Conservation (phyloP, 2,113 vertebrate genomes). For the Macroglossus sobrinus region DNA sequence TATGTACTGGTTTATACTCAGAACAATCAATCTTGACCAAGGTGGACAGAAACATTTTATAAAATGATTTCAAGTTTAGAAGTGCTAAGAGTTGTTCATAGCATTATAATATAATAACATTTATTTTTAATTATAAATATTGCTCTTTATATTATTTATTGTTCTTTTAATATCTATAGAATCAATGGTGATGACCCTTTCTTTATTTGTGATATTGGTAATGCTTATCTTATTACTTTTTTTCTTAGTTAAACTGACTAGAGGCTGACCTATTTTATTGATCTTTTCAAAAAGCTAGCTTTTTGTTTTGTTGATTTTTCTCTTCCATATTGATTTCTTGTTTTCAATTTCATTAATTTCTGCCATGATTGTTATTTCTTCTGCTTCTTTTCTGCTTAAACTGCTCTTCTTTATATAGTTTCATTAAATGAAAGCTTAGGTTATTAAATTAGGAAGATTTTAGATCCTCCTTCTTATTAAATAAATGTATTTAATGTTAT, state of each 20-base stretch:
- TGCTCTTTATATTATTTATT: background rate
- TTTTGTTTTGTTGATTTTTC: background rate
- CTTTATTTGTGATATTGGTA: background rate
- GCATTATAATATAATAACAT: background rate
- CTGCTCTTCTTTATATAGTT: background rate
- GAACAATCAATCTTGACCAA: background rate
- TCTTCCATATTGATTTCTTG: background rate
- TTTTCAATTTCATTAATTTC: background rate
- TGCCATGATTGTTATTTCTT: background rate
- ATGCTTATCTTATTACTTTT: background rate
- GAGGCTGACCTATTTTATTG: background rate
- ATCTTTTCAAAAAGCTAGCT: background rate
- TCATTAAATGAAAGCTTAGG: background rate
- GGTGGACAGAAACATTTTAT: background rate
- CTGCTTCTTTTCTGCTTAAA: background rate
- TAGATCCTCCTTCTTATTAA: background rate
- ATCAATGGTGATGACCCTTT: background rate
- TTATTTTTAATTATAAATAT: background rate
- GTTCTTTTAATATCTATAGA: background rate
- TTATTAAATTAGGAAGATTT: background rate
- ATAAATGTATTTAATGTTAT: background rate
- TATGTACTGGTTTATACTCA: background rate
- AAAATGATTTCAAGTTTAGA: background rate
- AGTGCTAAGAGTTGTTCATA: background rate
- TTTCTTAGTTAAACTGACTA: background rate